These are phyloP conservation scores for Cyrtorhinus lividipennis DNA, from an alignment of 1,140 invertebrate species.

Conservation along the genomic window DNA sequence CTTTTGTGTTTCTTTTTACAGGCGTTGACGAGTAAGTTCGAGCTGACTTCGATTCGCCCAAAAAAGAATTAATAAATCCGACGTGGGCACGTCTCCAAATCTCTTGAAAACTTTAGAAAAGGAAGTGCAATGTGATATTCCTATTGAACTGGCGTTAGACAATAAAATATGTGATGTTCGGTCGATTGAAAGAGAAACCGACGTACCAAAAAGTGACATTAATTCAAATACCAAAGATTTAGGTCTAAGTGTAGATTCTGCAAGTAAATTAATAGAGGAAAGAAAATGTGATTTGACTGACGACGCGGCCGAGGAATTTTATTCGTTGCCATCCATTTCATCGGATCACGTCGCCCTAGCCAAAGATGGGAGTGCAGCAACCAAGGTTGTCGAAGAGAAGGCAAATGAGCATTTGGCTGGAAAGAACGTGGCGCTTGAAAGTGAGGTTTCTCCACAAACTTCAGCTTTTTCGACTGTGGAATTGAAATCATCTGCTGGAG, in stretches of 20 bases:
- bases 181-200: too few relatives aligned
- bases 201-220: too few relatives aligned
- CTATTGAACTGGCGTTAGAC: background rate
- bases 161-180: background rate
- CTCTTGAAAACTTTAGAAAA: constrained; percentile 3
- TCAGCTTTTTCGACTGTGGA: too few relatives aligned
- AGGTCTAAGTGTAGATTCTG: background rate
- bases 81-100: constrained; percentile 15
- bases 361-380: too few relatives aligned
- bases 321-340: background rate
- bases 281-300: background rate
- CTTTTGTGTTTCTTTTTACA: constrained; percentile 25
- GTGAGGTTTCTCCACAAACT: too few relatives aligned
- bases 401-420: too few relatives aligned
- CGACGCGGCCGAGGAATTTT: background rate
- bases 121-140: constrained; percentile 7
- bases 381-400: too few relatives aligned
- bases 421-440: too few relatives aligned
- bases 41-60: constrained; percentile 26
- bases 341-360: too few relatives aligned
- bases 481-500: too few relatives aligned
- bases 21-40: constrained; percentile 26
- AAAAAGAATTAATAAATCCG: constrained; percentile 3
- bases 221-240: constrained; percentile 22
- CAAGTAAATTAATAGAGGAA: background rate